Evolutionary conservation across 1,140 invertebrate genomes (phyloP), one percentile per base, ranked within the genome.

Genomic region (Helicoverpa zea): DNA sequence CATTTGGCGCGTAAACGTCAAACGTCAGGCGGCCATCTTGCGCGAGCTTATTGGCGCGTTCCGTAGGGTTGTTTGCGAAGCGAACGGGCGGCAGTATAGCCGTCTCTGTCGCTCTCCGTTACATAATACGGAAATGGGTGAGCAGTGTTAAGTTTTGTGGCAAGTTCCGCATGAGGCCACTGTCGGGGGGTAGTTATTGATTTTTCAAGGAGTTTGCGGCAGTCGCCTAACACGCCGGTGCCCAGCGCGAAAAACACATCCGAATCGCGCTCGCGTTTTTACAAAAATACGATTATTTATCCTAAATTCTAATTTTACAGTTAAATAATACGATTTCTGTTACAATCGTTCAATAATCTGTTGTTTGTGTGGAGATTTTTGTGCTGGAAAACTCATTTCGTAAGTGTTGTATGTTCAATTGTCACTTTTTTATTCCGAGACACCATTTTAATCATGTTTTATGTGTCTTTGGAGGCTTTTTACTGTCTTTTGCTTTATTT

Each of bases 81-180:
- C 54, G 85, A 81, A 87, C 74, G 78, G 52, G 59, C 70, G 70
- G 72, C 89, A 52, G 59, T 91, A 89, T 80, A 66, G 56, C 81
- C 58, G 83, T 93, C 92, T 85, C 91, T 79, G 30, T 94, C 89
- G 51, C 63, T 56, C 89, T 80, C 78, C 61, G 87, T 92, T 93
- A 92, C 89, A 90, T 93, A 93, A 94, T 93, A 93, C 90, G 93
- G 92, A 94, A 93, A 91, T 88, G 90, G 90, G 91, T 89, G 90
- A 92, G 90, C 85, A 89, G 89, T 90, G 90, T 89, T 86, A 85
- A 73, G 86, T 89, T 88, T 83, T 81, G 85, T 84, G 76, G 61
- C 80, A 87, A 89, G 89, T 93, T 94, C 93, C 93, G 93, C 93
- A 95, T 95, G 92, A 92, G 92, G 92, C 81, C 80, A 76, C 56